Evolutionary conservation across 1,140 invertebrate species (phyloP), one percentile per base, ranked within the genome.

Genomic region (Drosophila kanapiae): DNA sequence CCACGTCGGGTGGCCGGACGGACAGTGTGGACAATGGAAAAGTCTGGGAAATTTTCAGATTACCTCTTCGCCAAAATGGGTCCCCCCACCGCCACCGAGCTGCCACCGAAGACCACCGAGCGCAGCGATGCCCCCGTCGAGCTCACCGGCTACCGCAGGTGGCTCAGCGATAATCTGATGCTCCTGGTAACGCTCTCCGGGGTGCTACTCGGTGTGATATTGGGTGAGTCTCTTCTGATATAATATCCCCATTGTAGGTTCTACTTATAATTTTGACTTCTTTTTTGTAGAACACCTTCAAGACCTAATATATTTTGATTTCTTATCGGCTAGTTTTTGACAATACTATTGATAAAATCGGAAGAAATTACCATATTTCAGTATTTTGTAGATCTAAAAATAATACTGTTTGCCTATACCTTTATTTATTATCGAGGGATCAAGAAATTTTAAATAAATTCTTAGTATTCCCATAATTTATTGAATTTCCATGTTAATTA

Each of bases 21-120:
- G 61, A 63, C 75, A 76, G 93, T 93, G 93, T 27, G 61, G 61
- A 63, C 75, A 76, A 93, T 93, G 93, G 93, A 93, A 86, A 94
- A 94, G 93, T 91, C 94, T 92, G 94, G 93, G 92, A 94, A 94
- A 86, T 95, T 95, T 94, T 95, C 95, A 95, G 96, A 96, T 92
- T 96, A 96, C 93, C 94, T 96, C 91, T 96, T 96, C 93, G 95
- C 95, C 92, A 96, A 96, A 94, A 96, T 96, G 95, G 94, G 94
- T 82, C 94, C 94, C 86, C 93, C 94, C 82, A 94, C 94, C 92
- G 94, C 94, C 92, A 94, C 94, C 83, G 94, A 94, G 92, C 93
- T 94, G 93, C 94, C 94, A 71, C 94, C 94, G 75, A 94, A 94
- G 77, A 88, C 85, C 35, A 94, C 94, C 75, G 94, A 94, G 74